Evolutionary conservation across 2,113 vertebrate species (phyloP), one percentile per base, ranked within the genome.

Genomic region (Marmota monax): DNA sequence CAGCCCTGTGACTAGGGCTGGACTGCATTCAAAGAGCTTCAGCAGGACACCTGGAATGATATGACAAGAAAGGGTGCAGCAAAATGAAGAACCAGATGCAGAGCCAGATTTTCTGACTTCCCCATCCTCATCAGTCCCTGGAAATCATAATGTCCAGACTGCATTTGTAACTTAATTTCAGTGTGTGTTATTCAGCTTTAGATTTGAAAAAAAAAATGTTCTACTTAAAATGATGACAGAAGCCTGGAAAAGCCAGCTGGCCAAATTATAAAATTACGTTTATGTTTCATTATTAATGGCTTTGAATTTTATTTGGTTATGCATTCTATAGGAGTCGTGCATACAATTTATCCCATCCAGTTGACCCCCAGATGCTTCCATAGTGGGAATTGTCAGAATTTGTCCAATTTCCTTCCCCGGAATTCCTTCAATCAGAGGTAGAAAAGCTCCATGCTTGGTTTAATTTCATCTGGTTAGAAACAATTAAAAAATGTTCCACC

Each of bases 231-330:
- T 61, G 96, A 97, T 97, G 94, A 98, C 94, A 96, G 97, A 56
- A 91, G 0, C 5, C 90, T 97, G 88, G 89, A 74, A 92, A 92
- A 97, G 96, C 98, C 98, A 98, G 97, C 97, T 98, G 98, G 98
- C 96, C 96, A 84, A 94, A 95, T 76, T 83, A 74, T 90, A 39
- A 94, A 97, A 94, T 97, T 97, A 78, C 20, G 83, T 97, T 97
- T 97, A 63, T 78, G 79, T 91, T 95, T 98, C 85, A 87, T 96
- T 95, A 83, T 84, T 94, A 96, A 95, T 92, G 95, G 94, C 74
- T 96, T 92, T 93, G 95, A 70, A 94, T 83, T 97, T 95, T 97
- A 89, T 96, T 63, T 63, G 69, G 56, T 88, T 88, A 94, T 84
- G 95, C 83, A 97, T 95, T 97, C 95, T 97, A 56, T 94, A 90